A percentile compares a stretch with the other conserved stretches of the same genome.
These are phyloP conservation scores for Eupeodes latifasciatus DNA, from an alignment of 2,888 invertebrate genomes.

Conservation along the genomic window DNA sequence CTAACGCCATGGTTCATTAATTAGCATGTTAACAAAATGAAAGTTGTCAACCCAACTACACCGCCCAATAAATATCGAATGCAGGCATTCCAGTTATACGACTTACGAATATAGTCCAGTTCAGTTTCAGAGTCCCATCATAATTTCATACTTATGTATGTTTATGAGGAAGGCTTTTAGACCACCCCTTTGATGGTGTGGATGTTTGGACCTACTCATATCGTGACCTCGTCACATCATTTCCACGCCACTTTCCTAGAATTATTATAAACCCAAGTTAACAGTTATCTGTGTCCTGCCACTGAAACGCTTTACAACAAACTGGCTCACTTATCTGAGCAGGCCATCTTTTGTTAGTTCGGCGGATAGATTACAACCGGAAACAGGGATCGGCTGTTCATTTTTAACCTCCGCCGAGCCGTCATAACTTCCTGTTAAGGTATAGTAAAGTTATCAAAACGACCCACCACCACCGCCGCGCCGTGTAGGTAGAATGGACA, in stretches of 20 bases:
- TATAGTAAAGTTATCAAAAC: constrained; percentile 57
- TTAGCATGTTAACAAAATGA: constrained; percentile 70
- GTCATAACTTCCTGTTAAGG: constrained; percentile 29
- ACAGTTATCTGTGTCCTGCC: constrained; percentile 60
- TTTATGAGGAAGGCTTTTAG: constrained; percentile 31
- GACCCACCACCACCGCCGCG: not conserved
- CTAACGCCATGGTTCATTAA: constrained; percentile 53
- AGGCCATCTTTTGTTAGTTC: constrained; percentile 60
- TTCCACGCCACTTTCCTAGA: constrained; percentile 61
- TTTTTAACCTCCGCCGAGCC: not conserved
- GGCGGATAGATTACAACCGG: constrained; percentile 68
- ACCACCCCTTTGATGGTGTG: not conserved
- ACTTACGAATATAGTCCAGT: not conserved
- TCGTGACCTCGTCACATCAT: constrained; percentile 66
- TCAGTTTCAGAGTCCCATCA: not conserved
- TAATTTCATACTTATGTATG: not conserved
- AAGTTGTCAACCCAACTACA: constrained; percentile 63
- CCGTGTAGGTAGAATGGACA: not conserved
- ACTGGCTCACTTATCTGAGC: constrained; percentile 43
- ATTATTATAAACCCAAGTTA: constrained; percentile 50
- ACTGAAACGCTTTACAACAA: constrained; percentile 56
- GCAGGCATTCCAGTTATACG: constrained; percentile 19
- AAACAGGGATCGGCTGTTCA: constrained; percentile 66
- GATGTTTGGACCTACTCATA: not conserved
- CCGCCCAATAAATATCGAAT: constrained; percentile 66